Evolutionary conservation across 1,140 invertebrate genomes (phyloP).

Genomic region (Ceratoteleas bidentatus): DNA sequence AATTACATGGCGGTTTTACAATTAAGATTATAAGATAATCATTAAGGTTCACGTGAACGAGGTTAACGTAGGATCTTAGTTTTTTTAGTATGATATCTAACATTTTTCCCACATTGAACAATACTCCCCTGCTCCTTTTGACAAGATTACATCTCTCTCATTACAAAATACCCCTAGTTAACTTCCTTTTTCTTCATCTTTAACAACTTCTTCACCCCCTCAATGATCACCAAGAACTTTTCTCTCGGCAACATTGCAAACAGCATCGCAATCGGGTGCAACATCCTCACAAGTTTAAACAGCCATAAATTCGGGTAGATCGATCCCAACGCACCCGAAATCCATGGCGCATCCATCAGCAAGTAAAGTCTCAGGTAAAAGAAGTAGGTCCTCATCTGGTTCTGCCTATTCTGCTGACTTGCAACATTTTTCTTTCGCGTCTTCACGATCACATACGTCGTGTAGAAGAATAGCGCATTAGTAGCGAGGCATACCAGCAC

Average conservation of each 20-base stretch:
- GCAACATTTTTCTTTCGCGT: conserved; percentile 50
- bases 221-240: conserved; percentile 13
- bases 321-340: conserved; percentile 68
- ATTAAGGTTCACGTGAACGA: too few species aligned
- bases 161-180: too few species aligned
- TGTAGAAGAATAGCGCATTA: conserved; percentile 70
- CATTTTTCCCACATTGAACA: too few species aligned
- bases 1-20: too few species aligned
- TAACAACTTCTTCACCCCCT: background rate
- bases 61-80: too few species aligned
- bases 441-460: conserved; percentile 55
- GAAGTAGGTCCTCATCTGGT: conserved; percentile 69
- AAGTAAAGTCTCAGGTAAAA: conserved; percentile 71
- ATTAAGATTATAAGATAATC: too few species aligned
- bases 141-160: too few species aligned
- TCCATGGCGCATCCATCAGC: conserved; percentile 73
- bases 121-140: too few species aligned
- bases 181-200: background rate
- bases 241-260: conserved; percentile 69
- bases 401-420: conserved; percentile 41
- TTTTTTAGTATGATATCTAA: too few species aligned
- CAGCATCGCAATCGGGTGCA: conserved; percentile 71
- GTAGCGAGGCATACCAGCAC: conserved; percentile 57
- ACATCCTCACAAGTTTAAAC: conserved; percentile 71
- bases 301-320: conserved; percentile 71